A percentile compares a stretch with the other conserved stretches of the same genome.
phyloP scores from a whole-genome alignment of 1,140 invertebrate species.

The Cydia splendana region DNA sequence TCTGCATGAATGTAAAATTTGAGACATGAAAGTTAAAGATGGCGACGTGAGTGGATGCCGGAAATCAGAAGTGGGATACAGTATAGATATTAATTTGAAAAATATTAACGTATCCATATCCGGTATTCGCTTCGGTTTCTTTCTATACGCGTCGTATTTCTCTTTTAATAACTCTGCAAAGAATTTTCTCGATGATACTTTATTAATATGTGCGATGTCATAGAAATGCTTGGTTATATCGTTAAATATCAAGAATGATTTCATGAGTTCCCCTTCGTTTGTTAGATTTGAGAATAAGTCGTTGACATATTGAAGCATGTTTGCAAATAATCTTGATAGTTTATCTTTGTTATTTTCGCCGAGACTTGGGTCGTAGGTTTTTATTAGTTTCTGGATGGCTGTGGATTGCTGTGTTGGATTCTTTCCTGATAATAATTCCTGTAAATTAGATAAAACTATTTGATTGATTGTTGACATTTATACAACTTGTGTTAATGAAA shows the following conservation, averaged over 20 bases:
- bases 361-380: slow-evolving; percentile 90
- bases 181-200: slow-evolving; percentile 83
- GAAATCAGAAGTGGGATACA: slow-evolving; percentile 95
- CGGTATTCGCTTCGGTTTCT: slow-evolving; percentile 83
- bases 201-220: slow-evolving; percentile 86
- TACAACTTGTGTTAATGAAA: too few relatives aligned
- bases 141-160: slow-evolving; percentile 85
- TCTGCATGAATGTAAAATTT: slow-evolving; percentile 85
- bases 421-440: slow-evolving; percentile 83
- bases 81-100: slow-evolving; percentile 87
- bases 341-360: slow-evolving; percentile 88
- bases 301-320: slow-evolving; percentile 88
- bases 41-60: slow-evolving; percentile 92
- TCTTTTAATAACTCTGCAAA: slow-evolving; percentile 86
- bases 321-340: slow-evolving; percentile 85
- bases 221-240: slow-evolving; percentile 86
- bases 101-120: slow-evolving; percentile 87
- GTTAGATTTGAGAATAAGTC: slow-evolving; percentile 81
- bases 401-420: slow-evolving; percentile 83
- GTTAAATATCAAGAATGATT: slow-evolving; percentile 82
- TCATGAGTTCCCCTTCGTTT: slow-evolving; percentile 73
- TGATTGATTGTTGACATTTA: too few relatives aligned
- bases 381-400: slow-evolving; percentile 91
- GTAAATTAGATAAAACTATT: slow-evolving; percentile 38
- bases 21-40: slow-evolving; percentile 89